phyloP scores from a whole-genome alignment of 1,140 invertebrate species.

The Cydia fagiglandana region DNA sequence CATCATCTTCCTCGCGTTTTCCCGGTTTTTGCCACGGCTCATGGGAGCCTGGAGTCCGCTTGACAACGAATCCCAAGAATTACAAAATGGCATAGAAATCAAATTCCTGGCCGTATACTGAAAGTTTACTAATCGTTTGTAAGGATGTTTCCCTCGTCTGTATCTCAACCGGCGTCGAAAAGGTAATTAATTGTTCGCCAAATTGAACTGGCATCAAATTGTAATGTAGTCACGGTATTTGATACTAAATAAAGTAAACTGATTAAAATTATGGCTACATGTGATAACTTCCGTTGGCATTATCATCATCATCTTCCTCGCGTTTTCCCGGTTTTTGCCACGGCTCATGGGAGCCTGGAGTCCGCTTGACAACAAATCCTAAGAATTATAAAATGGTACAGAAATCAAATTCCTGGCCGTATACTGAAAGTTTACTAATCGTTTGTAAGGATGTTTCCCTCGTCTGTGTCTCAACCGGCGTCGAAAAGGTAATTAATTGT shows the following conservation, averaged over 20 bases:
- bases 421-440: not conserved
- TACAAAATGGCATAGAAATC: not conserved
- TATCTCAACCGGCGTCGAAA: conserved; percentile 4
- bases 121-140: not conserved
- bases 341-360: too few species aligned
- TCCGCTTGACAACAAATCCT: too few species aligned
- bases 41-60: too few species aligned
- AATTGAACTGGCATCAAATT: conserved; percentile 24
- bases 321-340: too few species aligned
- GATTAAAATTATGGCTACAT: not conserved
- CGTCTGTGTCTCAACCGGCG: not conserved
- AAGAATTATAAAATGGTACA: not conserved
- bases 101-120: not conserved
- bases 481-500: conserved; percentile 21
- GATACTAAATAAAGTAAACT: not conserved
- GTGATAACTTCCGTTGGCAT: not conserved
- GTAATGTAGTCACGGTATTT: not conserved
- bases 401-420: not conserved
- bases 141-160: not conserved
- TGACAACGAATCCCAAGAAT: too few species aligned
- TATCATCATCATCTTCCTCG: too few species aligned
- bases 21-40: too few species aligned
- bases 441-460: not conserved
- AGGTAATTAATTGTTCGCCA: conserved; percentile 18
- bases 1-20: too few species aligned